Evolutionary conservation across 2,797 vertebrate genomes (phyloP), one percentile per base, ranked within the genome.

Genomic region (Tokudaia tokunoshimensis): DNA sequence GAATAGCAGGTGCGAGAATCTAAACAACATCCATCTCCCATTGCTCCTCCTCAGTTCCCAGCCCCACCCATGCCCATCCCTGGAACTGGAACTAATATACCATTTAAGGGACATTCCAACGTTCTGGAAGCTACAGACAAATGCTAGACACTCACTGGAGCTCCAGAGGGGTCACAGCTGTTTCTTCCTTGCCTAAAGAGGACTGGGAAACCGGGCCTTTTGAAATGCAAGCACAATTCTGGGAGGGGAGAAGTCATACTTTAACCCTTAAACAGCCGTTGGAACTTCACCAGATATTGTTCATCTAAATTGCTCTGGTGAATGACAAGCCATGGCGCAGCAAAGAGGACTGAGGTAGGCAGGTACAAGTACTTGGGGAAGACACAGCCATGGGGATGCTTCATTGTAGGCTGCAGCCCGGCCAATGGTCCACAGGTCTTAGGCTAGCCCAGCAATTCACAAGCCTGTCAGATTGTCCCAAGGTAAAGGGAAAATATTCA

Each of bases 21-120:
- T 91, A 29, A 96, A 83, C 70, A 96, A 93, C 26, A 7, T 47
- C 76, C 84, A 57, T 59, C 57, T 91, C 85, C 70, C 12, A 59
- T 93, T 44, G 74, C 67, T 82, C 93, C 37, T 94, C 74, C 85
- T 89, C 70, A 67, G 44, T 94, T 96, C 91, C 86, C 67, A 97
- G 78, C 55, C 85, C 88, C 63, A 93, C 88, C 81, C 76, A n/a
- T 94, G 84, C 50, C 92, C 20, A 94, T 95, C 94, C 90, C 85
- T 94, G n/a, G 0, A 97, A 94, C 93, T 97, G 96, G 78, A 97
- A 98, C 94, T 95, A 95, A 97, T 97, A 95, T 86, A 88, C 59
- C 84, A 86, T 97, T 94, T 95, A 97, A 94, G 87, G 78, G 87
- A 92, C 96, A 97, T 97, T 97, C 96, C 9, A 0, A 94, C 92